Evolutionary conservation across 2,888 invertebrate species (phyloP).

Genomic region (Octodonta nipae): DNA sequence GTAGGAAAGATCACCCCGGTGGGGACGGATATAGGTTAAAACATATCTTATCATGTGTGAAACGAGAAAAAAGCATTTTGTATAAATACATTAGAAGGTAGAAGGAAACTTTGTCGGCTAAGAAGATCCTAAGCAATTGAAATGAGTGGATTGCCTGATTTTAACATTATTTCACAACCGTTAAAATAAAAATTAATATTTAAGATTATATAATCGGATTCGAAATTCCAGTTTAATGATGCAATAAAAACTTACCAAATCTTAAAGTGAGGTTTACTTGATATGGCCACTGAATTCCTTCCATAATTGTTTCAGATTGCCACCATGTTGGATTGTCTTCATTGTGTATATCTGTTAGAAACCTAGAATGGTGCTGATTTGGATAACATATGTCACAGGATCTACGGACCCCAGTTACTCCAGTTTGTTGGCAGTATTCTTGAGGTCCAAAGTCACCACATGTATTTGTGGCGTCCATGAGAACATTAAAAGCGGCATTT

Average conservation of each 20-base stretch:
- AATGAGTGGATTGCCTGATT: background rate
- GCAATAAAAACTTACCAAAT: constrained; percentile 22
- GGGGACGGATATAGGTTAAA: no score
- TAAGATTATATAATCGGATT: no score
- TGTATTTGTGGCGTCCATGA: constrained; percentile 88
- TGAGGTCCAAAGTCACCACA: constrained; percentile 72
- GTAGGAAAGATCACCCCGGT: no score
- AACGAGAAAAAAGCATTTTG: no score
- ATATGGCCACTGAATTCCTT: constrained; percentile 79
- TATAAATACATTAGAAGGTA: no score
- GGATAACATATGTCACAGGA: constrained; percentile 68
- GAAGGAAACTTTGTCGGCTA: no score
- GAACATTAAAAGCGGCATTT: constrained; percentile 83
- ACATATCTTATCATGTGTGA: no score
- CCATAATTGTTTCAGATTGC: constrained; percentile 96
- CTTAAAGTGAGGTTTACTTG: constrained; percentile 64
- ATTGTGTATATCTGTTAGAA: constrained; percentile 84
- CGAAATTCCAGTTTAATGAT: no score
- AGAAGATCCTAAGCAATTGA: no score
- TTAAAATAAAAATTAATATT: background rate
- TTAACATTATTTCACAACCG: background rate
- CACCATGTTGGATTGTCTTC: constrained; percentile 88
- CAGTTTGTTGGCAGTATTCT: constrained; percentile 86
- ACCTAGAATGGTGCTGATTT: constrained; percentile 55
- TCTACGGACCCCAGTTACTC: constrained; percentile 50